These are phyloP conservation scores for Rhodophaea formosa DNA, from an alignment of 2,888 invertebrate genomes.

Conservation along the genomic window DNA sequence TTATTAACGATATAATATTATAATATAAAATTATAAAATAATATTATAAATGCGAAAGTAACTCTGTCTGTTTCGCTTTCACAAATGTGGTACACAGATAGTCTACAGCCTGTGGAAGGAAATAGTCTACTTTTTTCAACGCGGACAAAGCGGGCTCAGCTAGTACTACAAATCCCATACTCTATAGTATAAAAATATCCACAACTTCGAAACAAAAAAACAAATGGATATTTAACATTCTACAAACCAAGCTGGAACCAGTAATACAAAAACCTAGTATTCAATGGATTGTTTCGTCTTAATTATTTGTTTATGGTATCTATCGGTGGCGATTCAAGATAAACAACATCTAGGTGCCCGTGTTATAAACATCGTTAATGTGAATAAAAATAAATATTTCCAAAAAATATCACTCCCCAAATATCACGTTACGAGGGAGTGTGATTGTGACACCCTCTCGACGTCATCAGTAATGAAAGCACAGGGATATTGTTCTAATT, in stretches of 20 bases:
- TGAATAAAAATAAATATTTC: not conserved
- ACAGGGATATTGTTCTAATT: slow-evolving; percentile 1
- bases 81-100: too few species aligned
- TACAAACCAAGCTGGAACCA: not conserved
- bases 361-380: not conserved
- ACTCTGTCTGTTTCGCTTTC: too few species aligned
- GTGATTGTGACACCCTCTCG: slow-evolving; percentile 13
- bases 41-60: too few species aligned
- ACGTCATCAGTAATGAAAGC: slow-evolving; percentile 8
- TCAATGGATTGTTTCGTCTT: not conserved
- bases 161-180: too few species aligned
- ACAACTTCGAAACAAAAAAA: not conserved
- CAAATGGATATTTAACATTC: not conserved
- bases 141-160: too few species aligned
- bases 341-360: not conserved
- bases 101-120: too few species aligned
- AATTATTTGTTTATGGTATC: not conserved
- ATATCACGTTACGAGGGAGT: slow-evolving; percentile 5
- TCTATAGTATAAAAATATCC: too few species aligned
- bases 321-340: not conserved
- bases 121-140: too few species aligned
- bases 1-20: too few species aligned
- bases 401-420: not conserved
- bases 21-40: too few species aligned
- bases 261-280: not conserved